Evolutionary conservation across 2,797 vertebrate species (phyloP), one percentile per base, ranked within the genome.

Genomic region (Eospalax fontanierii): DNA sequence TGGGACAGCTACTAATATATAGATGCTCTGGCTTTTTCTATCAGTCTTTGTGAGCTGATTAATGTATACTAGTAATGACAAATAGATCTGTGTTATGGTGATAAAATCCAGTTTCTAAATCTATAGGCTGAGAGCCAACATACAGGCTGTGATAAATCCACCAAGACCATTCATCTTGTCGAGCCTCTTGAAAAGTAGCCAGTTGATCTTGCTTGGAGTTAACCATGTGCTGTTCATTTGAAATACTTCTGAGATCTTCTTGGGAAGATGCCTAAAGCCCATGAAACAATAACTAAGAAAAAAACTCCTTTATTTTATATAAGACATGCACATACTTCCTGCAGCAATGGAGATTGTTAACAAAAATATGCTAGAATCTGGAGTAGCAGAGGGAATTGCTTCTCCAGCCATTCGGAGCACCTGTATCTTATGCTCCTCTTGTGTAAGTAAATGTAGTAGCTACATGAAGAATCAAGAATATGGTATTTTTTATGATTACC

Each of bases 81-180:
- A 94, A 95, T 92, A 95, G 91, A 93, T 87, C 70, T 90, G n/a
- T 46, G 50, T 38, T 95, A 19, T 79, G 63, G 73, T 96, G 89
- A 96, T 79, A 96, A 95, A 96, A 96, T 87, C 91, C 95, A 96
- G 91, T 93, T 86, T 96, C 91, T 94, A 89, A 90, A 94, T 94
- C 91, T 96, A 4, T 28, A 91, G 73, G 54, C 92, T 91, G 78
- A 95, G 81, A 97, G 94, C 84, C 84, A 97, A 74, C 82, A 90
- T 38, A 57, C 43, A 15, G 73, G 28, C 89, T 90, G 28, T 61
- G 38, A 82, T 95, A 91, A 96, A 97, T 91, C 95, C 54, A 95
- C 57, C 30, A 79, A 95, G 89, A 89, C 95, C 93, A 95, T 96
- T 87, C 66, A 96, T 93, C 73, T 92, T 86, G 26, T 63, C 76